These are phyloP conservation scores for Pemphigus obesinymphae DNA, from an alignment of 1,140 invertebrate genomes.

Conservation along the genomic window DNA sequence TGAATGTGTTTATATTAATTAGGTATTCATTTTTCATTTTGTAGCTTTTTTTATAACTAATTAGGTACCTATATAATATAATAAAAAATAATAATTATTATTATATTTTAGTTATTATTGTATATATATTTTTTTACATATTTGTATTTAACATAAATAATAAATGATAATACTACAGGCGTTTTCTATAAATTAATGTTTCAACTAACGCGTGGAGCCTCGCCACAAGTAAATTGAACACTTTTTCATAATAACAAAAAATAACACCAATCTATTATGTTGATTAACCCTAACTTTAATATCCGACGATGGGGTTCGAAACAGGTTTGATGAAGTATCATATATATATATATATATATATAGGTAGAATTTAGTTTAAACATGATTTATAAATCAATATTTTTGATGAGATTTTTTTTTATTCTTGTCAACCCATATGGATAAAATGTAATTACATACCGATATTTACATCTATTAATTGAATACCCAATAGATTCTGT, in stretches of 20 bases:
- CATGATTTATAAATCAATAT: slow-evolving; percentile 7
- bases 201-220: no score
- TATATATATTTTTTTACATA: no score
- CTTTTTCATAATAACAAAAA: background rate
- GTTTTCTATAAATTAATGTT: no score
- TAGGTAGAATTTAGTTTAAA: background rate
- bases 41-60: no score
- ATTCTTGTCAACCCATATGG: background rate
- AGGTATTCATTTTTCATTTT: no score
- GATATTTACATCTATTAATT: slow-evolving; percentile 15
- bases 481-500: background rate
- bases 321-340: background rate
- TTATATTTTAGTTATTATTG: no score
- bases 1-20: no score
- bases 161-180: no score
- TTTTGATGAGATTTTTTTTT: slow-evolving; percentile 6
- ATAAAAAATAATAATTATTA: no score
- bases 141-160: no score
- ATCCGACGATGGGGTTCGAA: background rate
- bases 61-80: no score
- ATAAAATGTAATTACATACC: background rate
- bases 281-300: background rate
- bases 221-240: background rate
- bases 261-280: background rate
- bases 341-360: no score